phyloP scores from a whole-genome alignment of 2,797 vertebrate genomes.

The Coregonus suidteri region DNA sequence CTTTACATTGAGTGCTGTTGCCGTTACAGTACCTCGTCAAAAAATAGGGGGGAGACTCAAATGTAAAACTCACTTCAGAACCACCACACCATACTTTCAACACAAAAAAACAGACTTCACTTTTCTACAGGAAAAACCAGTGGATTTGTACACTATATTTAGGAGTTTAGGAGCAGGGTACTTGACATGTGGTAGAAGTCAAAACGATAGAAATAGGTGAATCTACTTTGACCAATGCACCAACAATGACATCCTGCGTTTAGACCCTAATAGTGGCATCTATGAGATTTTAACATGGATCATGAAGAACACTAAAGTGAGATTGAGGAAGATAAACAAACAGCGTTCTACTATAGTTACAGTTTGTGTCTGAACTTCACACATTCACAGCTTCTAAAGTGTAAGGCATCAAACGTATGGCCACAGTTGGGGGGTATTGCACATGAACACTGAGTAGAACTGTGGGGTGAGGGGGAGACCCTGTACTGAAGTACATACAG shows the following conservation, averaged over 20 bases:
- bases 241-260: neutral
- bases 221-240: neutral
- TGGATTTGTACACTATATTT: neutral
- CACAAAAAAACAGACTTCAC: neutral
- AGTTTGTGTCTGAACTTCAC: constrained; percentile 31
- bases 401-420: constrained; percentile 71
- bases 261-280: neutral
- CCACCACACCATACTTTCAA: neutral
- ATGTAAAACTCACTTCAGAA: neutral
- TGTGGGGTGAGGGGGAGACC: constrained; percentile 10
- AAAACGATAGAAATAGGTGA: neutral
- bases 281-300: constrained; percentile 40
- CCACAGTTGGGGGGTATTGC: constrained; percentile 53
- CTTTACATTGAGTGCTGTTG: constrained; percentile 14
- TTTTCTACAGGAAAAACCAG: neutral
- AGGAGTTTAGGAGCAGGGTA: neutral
- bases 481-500: neutral
- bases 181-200: neutral
- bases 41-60: neutral
- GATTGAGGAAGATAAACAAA: neutral
- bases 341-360: constrained; percentile 9
- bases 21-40: neutral
- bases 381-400: constrained; percentile 63
- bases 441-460: constrained; percentile 43
- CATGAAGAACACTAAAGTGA: neutral